Evolutionary conservation across 2,113 vertebrate genomes (phyloP).

Genomic region (Elaphurus davidianus): DNA sequence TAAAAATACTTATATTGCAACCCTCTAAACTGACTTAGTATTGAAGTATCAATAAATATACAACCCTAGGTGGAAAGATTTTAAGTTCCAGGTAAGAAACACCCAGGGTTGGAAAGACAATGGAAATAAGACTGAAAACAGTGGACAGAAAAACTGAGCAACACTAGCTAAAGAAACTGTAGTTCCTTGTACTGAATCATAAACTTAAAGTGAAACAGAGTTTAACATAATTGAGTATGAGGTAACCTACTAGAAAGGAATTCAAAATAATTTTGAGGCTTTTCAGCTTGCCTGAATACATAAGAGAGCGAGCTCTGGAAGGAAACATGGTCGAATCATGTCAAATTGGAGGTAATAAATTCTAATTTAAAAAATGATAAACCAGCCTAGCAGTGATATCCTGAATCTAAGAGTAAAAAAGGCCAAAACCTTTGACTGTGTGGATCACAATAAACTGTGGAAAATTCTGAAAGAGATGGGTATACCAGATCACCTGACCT

Average conservation of each 20-base stretch:
- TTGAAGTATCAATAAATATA: background rate
- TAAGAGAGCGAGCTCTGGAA: background rate
- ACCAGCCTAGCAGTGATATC: background rate
- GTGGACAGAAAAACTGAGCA: background rate
- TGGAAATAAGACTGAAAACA: background rate
- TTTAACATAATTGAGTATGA: background rate
- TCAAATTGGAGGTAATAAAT: background rate
- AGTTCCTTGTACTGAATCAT: background rate
- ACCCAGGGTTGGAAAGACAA: background rate
- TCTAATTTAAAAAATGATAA: background rate
- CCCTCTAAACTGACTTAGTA: background rate
- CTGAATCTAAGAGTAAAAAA: background rate
- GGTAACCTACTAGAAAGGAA: background rate
- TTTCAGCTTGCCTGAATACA: background rate
- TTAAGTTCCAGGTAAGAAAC: background rate
- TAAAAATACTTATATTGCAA: background rate
- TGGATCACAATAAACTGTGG: too few relatives aligned
- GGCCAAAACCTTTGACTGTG: too few relatives aligned
- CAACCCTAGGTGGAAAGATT: background rate
- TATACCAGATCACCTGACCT: too few relatives aligned
- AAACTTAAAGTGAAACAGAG: background rate
- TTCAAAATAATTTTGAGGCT: conserved; percentile 26
- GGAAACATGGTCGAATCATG: background rate
- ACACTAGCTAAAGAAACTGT: background rate
- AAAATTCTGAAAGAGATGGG: too few relatives aligned